These are phyloP conservation scores for Sylvilagus bachmani DNA, from an alignment of 2,113 vertebrate genomes.

Conservation along the genomic window DNA sequence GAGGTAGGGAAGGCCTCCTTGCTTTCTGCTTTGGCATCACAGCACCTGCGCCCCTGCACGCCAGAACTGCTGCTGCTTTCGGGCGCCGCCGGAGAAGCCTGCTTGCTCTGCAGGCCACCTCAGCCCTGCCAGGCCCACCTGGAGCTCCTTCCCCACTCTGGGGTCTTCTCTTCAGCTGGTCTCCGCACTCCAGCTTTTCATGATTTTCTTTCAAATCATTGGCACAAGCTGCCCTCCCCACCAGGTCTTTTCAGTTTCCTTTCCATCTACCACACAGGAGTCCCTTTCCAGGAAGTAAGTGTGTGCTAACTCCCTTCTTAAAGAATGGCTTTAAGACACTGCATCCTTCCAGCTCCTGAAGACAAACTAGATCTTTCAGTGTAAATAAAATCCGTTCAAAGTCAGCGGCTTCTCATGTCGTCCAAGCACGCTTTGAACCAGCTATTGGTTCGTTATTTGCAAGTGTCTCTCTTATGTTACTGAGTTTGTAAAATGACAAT, in stretches of 20 bases:
- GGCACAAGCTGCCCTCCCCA: not conserved
- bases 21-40: not conserved
- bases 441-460: not conserved
- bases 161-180: not conserved
- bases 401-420: not conserved
- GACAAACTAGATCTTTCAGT: not conserved
- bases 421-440: not conserved
- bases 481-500: not conserved
- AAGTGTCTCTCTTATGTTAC: not conserved
- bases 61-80: not conserved
- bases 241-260: slow-evolving; percentile 28
- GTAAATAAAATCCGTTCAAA: not conserved
- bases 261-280: not conserved
- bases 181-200: slow-evolving; percentile 30
- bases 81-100: not conserved
- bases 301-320: not conserved
- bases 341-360: not conserved
- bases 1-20: not conserved
- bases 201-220: slow-evolving; percentile 46
- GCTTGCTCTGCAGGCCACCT: not conserved
- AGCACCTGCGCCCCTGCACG: not conserved
- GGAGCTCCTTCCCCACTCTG: too few species aligned
- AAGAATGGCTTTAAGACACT: not conserved
- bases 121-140: not conserved
- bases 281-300: slow-evolving; percentile 23